Conservation (phyloP, 2,888 invertebrate species). For the Hypselothyrea guttata region DNA sequence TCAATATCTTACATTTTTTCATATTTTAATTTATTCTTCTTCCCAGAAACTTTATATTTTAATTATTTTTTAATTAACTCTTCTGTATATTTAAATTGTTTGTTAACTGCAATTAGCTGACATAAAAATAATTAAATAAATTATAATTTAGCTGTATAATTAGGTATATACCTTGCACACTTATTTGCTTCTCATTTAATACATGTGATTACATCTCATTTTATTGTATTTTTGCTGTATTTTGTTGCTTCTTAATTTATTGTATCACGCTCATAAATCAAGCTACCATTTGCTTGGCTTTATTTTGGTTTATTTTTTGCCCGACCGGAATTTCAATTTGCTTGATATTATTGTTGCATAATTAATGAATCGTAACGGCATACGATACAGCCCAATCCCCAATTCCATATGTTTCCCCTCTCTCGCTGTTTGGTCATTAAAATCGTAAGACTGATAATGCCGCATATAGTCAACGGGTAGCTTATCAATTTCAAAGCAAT, state of each 20-base stretch:
- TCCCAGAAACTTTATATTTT: too few species aligned
- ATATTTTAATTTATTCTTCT: too few species aligned
- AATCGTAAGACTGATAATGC: conserved; percentile 46
- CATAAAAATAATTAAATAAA: too few species aligned
- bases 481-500: conserved; percentile 61
- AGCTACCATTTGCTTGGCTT: conserved; percentile 9
- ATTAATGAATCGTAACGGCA: conserved; percentile 52
- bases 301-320: conserved; percentile 16
- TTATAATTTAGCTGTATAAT: too few species aligned
- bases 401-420: conserved; percentile 5
- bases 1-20: too few species aligned
- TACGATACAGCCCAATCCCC: conserved; percentile 16
- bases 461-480: conserved; percentile 6
- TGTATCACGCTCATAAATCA: conserved; percentile 30
- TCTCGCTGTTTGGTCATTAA: conserved; percentile 18
- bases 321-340: conserved; percentile 33
- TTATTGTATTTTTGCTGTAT: not conserved
- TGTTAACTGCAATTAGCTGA: too few species aligned
- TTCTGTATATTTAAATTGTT: too few species aligned
- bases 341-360: conserved; percentile 40
- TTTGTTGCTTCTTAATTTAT: not conserved
- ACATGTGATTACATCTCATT: not conserved
- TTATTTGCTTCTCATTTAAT: too few species aligned
- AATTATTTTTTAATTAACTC: too few species aligned
- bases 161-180: not conserved